Evolutionary conservation across 2,113 vertebrate species (phyloP).

Genomic region (Amphilophus citrinellus): DNA sequence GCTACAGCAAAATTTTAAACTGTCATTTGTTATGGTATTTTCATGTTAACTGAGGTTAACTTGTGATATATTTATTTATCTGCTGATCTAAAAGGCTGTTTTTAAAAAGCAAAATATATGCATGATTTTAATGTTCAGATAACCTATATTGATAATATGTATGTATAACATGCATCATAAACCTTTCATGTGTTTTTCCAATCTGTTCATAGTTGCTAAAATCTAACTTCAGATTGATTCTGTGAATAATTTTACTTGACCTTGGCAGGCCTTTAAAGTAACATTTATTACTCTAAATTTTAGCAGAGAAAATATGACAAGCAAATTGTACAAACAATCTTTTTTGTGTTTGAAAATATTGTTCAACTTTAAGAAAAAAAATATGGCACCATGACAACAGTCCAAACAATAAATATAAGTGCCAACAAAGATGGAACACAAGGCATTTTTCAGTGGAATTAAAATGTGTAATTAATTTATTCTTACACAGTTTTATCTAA

Average conservation of each 20-base stretch:
- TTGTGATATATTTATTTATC: background rate
- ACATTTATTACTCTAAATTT: background rate
- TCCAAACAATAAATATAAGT: background rate
- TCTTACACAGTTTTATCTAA: too few relatives aligned
- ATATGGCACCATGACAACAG: background rate
- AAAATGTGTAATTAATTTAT: background rate
- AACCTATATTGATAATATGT: too few relatives aligned
- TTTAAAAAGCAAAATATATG: background rate
- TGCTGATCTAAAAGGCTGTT: background rate
- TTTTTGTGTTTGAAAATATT: background rate
- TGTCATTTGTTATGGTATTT: background rate
- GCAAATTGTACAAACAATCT: background rate
- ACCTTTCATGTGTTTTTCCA: background rate
- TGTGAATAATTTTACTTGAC: background rate
- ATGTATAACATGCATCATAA: background rate
- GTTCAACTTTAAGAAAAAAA: background rate
- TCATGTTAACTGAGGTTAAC: background rate
- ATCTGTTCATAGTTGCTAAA: background rate
- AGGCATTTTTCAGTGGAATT: background rate
- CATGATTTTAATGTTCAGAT: too few relatives aligned
- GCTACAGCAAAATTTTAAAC: background rate
- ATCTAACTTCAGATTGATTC: background rate
- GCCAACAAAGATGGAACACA: background rate
- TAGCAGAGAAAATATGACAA: background rate
- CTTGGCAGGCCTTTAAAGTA: background rate